A percentile compares a stretch with the other conserved stretches of the same genome.
These are phyloP conservation scores for Urechis unicinctus DNA, from an alignment of 2,888 invertebrate species.

Conservation along the genomic window DNA sequence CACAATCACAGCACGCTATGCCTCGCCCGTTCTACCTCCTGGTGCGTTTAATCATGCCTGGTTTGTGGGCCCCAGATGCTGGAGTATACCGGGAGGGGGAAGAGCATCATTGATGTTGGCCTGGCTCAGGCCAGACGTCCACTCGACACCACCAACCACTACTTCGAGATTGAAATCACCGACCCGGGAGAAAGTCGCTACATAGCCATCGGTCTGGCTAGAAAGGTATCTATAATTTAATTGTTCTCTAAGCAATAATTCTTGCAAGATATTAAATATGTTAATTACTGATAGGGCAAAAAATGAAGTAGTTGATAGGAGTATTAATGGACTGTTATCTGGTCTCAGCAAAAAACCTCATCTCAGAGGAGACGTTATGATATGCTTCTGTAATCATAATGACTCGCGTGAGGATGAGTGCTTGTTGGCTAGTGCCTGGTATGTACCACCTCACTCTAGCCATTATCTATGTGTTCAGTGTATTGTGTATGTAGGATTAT, in stretches of 20 bases:
- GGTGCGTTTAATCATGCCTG: background rate
- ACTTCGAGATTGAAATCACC: conserved; percentile 57
- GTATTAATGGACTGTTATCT: too few relatives aligned
- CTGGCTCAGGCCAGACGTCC: conserved; percentile 55
- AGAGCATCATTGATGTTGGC: conserved; percentile 55
- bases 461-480: background rate
- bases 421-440: too few relatives aligned
- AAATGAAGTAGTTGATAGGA: too few relatives aligned
- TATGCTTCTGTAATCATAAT: too few relatives aligned
- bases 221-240: conserved; percentile 43
- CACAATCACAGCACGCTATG: background rate
- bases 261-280: too few relatives aligned
- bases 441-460: too few relatives aligned
- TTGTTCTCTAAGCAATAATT: background rate
- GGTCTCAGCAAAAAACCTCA: too few relatives aligned
- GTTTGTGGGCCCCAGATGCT: conserved; percentile 41
- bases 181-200: conserved; percentile 57
- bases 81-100: conserved; percentile 55
- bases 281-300: too few relatives aligned
- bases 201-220: conserved; percentile 56
- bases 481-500: conserved; percentile 49
- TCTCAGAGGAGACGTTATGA: too few relatives aligned
- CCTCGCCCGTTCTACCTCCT: background rate
- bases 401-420: too few relatives aligned
- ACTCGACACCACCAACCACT: conserved; percentile 54